Percentiles rank a stretch among this genome's conserved stretches.
These are phyloP conservation scores for Antrozous pallidus DNA, from an alignment of 2,797 vertebrate species.

Conservation along the genomic window DNA sequence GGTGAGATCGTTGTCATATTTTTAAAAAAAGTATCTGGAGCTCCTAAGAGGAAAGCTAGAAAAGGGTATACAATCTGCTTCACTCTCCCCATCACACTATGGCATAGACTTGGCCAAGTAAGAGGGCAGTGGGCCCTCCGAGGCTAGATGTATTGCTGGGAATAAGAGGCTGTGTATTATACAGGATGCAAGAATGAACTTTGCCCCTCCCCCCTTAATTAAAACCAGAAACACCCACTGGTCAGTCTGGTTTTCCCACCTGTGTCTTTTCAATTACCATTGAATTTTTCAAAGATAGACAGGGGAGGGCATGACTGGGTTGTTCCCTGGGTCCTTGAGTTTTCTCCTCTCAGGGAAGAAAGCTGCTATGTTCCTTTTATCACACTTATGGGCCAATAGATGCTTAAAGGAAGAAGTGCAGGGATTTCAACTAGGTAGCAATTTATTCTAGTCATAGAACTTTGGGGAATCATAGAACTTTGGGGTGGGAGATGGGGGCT, in stretches of 20 bases:
- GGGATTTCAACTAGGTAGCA: not conserved
- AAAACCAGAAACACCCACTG: not conserved
- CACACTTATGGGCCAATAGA: not conserved
- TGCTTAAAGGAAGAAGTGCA: not conserved
- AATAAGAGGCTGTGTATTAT: not conserved
- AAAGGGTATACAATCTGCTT: not conserved
- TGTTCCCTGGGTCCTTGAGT: not conserved
- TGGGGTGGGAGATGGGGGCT: not conserved
- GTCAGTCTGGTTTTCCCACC: not conserved
- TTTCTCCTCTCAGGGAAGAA: not conserved
- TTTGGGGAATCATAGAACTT: not conserved
- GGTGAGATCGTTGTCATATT: not conserved
- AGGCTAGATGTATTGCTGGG: not conserved
- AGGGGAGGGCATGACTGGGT: not conserved
- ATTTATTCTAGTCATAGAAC: not conserved
- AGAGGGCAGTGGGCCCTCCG: not conserved
- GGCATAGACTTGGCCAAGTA: not conserved
- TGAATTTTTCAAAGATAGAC: not conserved
- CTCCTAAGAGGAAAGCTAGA: not conserved
- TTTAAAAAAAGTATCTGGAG: conserved; percentile 1
- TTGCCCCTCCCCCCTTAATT: not conserved
- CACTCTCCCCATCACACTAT: not conserved
- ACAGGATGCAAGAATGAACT: not conserved
- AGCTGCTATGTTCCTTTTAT: not conserved
- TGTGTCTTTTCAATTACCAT: not conserved